Evolutionary conservation across 2,888 invertebrate genomes (phyloP).

Genomic region (Pollenia angustigena): DNA sequence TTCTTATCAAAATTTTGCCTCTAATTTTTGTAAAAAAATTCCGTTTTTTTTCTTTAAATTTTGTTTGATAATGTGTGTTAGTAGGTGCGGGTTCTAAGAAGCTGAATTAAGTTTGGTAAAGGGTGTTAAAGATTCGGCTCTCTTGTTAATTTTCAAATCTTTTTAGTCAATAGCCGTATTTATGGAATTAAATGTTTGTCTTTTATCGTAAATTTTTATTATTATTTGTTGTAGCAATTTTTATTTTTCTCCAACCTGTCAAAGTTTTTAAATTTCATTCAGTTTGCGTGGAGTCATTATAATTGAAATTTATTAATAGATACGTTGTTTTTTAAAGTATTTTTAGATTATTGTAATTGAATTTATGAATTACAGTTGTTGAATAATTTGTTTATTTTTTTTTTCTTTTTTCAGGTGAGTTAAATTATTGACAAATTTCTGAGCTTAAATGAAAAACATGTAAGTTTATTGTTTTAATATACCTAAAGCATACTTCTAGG

Average conservation of each 20-base stretch:
- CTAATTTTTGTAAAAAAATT: too few relatives aligned
- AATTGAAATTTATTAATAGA: constrained; percentile 64
- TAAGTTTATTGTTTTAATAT: constrained; percentile 15
- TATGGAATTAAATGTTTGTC: constrained; percentile 60
- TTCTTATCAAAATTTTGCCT: too few relatives aligned
- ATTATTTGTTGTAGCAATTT: constrained; percentile 24
- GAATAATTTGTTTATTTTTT: constrained; percentile 16
- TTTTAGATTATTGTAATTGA: constrained; percentile 12
- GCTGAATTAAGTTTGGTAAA: too few relatives aligned
- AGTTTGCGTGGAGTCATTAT: constrained; percentile 22
- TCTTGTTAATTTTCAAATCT: constrained; percentile 34
- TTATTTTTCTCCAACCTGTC: constrained; percentile 11
- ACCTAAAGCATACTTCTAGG: too few relatives aligned
- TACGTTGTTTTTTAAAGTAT: constrained; percentile 4
- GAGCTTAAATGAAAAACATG: neutral
- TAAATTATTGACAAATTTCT: constrained; percentile 1
- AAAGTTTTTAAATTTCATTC: constrained; percentile 41
- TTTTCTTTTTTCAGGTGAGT: constrained; percentile 60
- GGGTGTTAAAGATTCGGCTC: too few relatives aligned
- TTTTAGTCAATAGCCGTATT: constrained; percentile 65
- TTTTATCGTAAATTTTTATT: constrained; percentile 64
- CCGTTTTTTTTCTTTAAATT: too few relatives aligned
- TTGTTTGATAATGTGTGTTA: too few relatives aligned
- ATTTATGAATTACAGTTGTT: constrained; percentile 8
- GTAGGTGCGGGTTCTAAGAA: too few relatives aligned